Evolutionary conservation across 2,888 invertebrate species (phyloP), one percentile per base, ranked within the genome.

Genomic region (Rutpela maculata): DNA sequence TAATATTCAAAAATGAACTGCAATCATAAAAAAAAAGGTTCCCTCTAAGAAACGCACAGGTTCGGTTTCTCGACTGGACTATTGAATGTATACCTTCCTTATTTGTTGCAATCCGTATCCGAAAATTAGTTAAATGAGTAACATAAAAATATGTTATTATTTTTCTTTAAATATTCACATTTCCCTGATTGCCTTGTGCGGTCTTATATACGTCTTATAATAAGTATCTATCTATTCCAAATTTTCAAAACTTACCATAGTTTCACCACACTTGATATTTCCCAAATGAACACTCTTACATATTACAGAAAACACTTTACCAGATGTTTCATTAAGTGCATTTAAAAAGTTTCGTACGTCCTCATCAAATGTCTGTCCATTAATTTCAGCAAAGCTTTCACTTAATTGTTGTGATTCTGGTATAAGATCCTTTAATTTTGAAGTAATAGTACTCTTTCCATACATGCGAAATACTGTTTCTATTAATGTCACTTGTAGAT

Each of bases 321-420:
- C 74, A 7, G 76, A 66, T 19, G 66, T 77, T 38, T 65, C 35
- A 35, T 80, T 80, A 2, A 80, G 57, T 2, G n/a, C 22, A 67
- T 74, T 80, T 9, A 80, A 63, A 62, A 80, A 80, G 15, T 22
- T 43, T 7, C 80, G 70, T 15, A 75, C 71, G 60, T 80, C 80
- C 19, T 74, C 69, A 35, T 76, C 76, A 31, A 78, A 80, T 0
- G 65, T 62, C 15, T 75, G 66, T 11, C 66, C 63, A 12, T 74
- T 77, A 9, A 80, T 77, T 15, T 76, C 55, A 15, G 57, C 68
- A 50, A 80, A 77, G 50, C 50, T 50, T 12, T 74, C 67, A n/a
- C 75, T 76, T 57, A 78, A 43, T 71, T 77, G 73, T 62, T 71
- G 70, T 3, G 77, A 78, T 56, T 80, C 80, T 22, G 80, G 78